These are phyloP conservation scores for Belgica antarctica DNA, from an alignment of 2,888 invertebrate species.

Conservation along the genomic window DNA sequence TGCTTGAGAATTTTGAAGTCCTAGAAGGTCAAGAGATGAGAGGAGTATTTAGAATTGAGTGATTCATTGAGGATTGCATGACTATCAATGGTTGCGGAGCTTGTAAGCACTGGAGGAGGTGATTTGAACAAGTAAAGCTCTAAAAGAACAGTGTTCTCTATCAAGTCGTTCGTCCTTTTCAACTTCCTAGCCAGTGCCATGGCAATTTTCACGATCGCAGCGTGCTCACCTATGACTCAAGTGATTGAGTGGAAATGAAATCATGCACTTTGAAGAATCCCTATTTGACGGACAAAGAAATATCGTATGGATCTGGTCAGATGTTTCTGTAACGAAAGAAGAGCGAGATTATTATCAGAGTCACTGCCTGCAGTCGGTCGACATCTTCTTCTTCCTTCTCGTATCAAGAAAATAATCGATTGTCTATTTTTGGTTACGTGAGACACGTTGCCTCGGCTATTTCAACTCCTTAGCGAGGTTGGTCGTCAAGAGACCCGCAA, in stretches of 20 bases:
- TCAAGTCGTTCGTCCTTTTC: no score
- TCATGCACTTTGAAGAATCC: slow-evolving; percentile 81
- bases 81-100: no score
- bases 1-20: slow-evolving; percentile 94
- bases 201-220: no score
- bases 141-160: no score
- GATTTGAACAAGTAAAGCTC: no score
- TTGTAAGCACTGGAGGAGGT: no score
- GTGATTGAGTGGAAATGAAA: slow-evolving; percentile 75
- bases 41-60: neutral
- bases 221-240: slow-evolving; percentile 73
- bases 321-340: slow-evolving; percentile 25
- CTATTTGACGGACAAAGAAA: slow-evolving; percentile 57
- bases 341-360: neutral
- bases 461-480: neutral
- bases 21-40: slow-evolving; percentile 57
- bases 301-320: slow-evolving; percentile 26
- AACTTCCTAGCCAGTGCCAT: no score
- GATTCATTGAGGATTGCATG: neutral
- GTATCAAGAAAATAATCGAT: neutral
- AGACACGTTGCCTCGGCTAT: slow-evolving; percentile 36
- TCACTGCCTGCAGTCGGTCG: neutral
- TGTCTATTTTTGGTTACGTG: slow-evolving; percentile 40
- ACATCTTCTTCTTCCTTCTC: neutral
- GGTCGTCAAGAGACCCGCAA: neutral